Conservation (phyloP, 2,113 vertebrate species). For the Erythrolamprus reginae region DNA sequence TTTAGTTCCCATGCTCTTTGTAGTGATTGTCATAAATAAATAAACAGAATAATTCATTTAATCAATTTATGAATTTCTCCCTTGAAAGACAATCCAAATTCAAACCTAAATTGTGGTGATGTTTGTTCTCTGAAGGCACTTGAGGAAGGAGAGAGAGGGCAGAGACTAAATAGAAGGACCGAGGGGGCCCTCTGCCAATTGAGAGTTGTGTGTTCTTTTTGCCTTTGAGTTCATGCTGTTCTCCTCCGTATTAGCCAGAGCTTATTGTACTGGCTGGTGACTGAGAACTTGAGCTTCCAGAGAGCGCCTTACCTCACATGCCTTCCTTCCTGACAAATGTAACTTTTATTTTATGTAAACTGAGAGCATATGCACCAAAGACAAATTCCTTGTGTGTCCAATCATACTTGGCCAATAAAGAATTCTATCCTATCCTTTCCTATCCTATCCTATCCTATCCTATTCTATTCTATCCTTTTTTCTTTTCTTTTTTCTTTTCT, state of each 20-base stretch:
- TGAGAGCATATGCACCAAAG: no score
- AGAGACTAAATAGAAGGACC: not conserved
- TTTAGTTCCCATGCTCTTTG: not conserved
- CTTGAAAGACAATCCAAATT: not conserved
- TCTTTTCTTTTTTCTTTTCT: not conserved
- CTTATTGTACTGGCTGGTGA: conserved; percentile 29
- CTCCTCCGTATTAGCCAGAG: conserved; percentile 13
- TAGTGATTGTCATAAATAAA: not conserved
- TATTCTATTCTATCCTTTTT: no score
- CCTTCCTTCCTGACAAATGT: no score
- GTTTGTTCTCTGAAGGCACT: conserved; percentile 24
- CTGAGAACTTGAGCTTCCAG: conserved; percentile 19
- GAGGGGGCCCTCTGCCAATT: not conserved
- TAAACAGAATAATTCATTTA: not conserved
- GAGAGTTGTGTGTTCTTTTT: conserved; percentile 19
- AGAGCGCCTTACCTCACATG: not conserved
- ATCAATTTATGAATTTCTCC: not conserved
- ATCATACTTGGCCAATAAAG: no score
- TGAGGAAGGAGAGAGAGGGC: not conserved
- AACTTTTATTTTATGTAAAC: no score
- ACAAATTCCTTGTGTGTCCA: no score
- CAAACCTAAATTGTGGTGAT: not conserved
- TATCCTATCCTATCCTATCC: no score
- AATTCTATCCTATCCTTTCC: no score
- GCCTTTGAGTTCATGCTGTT: conserved; percentile 17